Base-by-base conservation (phyloP, 1,140 invertebrate species). In the Antheraea mylitta region DNA sequence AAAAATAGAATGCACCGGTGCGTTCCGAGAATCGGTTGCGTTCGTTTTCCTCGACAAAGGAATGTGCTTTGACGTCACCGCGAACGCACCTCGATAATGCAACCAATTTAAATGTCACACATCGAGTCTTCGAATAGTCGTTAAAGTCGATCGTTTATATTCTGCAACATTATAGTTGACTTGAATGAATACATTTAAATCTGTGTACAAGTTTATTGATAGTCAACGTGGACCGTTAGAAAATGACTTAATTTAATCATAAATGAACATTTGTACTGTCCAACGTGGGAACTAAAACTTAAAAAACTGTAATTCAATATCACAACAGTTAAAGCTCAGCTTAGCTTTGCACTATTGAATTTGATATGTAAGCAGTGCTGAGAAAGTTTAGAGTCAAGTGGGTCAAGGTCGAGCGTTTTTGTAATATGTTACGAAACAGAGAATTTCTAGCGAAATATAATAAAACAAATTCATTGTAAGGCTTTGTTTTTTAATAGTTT, bases 41-140 rank as follows among this genome's bases (percentile, higher is more conserved):
- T 86, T 80, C 82, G 77, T 89, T 89, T 89, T 89, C 85, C 86
- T 89, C 82, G 74, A 82, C 75, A 75, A 80, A 81, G 85, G 87
- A 86, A 89, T 89, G 84, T 78, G 82, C 69, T 71, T 62, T 22
- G 83, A 80, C 83, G 81, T 83, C 84, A 83, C 72, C 68, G 53
- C 18, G 69, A 75, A 76, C 72, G 70, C 76, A 78, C 81, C 77
- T 76, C 74, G 68, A 71, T 81, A 70, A 85, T 74, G 71, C 79
- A 62, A 73, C 77, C 68, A 70, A 72, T 78, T 53, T 72, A 81
- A 83, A 67, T 73, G 67, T 72, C 71, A 13, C 9, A 7, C 36
- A 18, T 53, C 13, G 5, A 45, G 45, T 16, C 1, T 65, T 19
- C 18, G 38, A 19, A 19, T 16, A 42, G 7, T 45, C 8, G 42